phyloP scores from a whole-genome alignment of 1,140 invertebrate genomes.

The Lamellibrachia luymesi region DNA sequence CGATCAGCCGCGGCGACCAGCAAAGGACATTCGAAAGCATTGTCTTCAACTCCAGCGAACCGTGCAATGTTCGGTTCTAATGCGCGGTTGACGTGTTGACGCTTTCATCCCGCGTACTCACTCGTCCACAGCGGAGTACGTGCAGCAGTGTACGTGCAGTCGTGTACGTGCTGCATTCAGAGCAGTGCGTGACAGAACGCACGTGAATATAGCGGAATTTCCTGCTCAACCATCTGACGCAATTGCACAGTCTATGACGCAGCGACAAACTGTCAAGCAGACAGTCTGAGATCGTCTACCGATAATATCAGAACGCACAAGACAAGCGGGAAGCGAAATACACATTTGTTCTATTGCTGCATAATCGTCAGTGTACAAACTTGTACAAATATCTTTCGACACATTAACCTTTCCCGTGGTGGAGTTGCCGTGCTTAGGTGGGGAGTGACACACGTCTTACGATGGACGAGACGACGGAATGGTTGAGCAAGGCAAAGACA shows the following conservation, averaged over 20 bases:
- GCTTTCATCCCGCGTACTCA: too few relatives aligned
- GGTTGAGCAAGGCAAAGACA: not conserved
- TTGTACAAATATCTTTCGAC: not conserved
- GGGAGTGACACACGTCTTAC: not conserved
- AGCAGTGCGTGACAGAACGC: not conserved
- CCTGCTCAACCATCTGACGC: too few relatives aligned
- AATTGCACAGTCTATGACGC: not conserved
- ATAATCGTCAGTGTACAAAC: too few relatives aligned
- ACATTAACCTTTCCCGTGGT: not conserved
- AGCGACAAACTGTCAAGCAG: not conserved
- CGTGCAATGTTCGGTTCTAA: not conserved
- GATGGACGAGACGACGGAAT: constrained; percentile 3
- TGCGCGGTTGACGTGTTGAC: not conserved
- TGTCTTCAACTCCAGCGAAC: not conserved
- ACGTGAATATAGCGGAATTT: not conserved
- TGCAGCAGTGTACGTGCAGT: not conserved
- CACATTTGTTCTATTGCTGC: not conserved
- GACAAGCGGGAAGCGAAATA: not conserved
- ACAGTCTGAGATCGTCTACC: not conserved
- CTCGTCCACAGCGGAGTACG: not conserved
- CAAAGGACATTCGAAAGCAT: not conserved
- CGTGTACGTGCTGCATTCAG: not conserved
- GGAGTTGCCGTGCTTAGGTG: not conserved
- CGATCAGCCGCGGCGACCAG: not conserved
- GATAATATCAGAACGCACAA: not conserved